Conservation (phyloP, 1,140 invertebrate genomes). For the Drosophila truncata region DNA sequence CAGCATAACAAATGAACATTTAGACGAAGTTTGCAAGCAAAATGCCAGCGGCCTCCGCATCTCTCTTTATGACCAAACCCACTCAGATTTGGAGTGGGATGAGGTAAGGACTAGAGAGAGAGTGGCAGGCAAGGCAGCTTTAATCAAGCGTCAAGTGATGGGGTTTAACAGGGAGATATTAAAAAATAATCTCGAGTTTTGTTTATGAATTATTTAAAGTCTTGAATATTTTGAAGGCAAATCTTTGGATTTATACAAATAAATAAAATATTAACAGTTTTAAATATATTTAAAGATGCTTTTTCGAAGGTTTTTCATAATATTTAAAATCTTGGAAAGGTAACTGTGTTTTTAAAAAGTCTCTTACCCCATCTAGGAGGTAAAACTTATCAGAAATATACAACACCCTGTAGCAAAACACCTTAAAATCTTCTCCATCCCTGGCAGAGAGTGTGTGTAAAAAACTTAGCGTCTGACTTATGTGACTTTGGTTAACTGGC, state of each 20-base stretch:
- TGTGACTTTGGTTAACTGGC: conserved; percentile 51
- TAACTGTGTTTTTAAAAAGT: no score
- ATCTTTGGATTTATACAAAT: not conserved
- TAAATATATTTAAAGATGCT: not conserved
- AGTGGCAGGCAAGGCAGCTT: conserved; percentile 56
- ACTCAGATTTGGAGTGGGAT: conserved; percentile 37
- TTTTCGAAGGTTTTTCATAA: not conserved
- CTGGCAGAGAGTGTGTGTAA: not conserved
- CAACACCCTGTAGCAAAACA: not conserved
- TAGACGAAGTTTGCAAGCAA: conserved; percentile 72
- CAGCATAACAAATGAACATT: conserved; percentile 83
- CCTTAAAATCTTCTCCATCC: not conserved
- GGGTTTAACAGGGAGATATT: not conserved
- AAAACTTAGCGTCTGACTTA: conserved; percentile 48
- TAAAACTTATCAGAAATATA: not conserved
- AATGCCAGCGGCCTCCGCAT: conserved; percentile 39
- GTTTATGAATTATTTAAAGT: not conserved
- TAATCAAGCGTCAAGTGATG: conserved; percentile 74
- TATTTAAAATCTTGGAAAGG: not conserved
- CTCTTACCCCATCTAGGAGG: no score
- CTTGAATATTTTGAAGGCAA: no score
- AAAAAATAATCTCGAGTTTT: not conserved
- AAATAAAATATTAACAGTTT: not conserved
- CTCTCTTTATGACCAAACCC: conserved; percentile 19
- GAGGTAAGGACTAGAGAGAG: not conserved